Percentiles rank a stretch among this genome's conserved stretches.
phyloP scores from a whole-genome alignment of 2,888 invertebrate genomes.

The Eilema depressum region DNA sequence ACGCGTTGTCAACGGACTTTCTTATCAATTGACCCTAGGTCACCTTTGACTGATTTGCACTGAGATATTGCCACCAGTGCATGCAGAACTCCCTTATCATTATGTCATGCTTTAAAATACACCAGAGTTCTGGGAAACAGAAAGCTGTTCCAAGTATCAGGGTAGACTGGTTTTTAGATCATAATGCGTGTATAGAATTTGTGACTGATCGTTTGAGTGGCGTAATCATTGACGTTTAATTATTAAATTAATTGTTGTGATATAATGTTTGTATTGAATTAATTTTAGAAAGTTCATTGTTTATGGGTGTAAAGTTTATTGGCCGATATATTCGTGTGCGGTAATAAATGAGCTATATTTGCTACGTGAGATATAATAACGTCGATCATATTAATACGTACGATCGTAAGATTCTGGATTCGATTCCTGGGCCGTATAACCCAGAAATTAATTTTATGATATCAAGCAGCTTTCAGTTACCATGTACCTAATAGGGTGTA shows the following conservation, averaged over 20 bases:
- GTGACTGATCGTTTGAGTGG: constrained; percentile 67
- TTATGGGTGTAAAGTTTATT: constrained; percentile 33
- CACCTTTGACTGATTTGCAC: constrained; percentile 80
- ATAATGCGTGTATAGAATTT: constrained; percentile 55
- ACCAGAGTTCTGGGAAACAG: constrained; percentile 18
- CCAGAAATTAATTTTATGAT: not conserved
- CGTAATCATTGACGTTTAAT: constrained; percentile 69
- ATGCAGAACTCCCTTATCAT: constrained; percentile 51
- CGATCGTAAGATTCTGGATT: not conserved
- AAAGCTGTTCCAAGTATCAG: constrained; percentile 40
- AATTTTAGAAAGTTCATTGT: constrained; percentile 58
- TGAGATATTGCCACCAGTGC: constrained; percentile 62
- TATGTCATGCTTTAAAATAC: constrained; percentile 24
- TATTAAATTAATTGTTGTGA: constrained; percentile 71
- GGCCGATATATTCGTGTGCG: not conserved
- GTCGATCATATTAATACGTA: not conserved
- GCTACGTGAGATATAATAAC: not conserved
- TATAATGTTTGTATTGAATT: constrained; percentile 55
- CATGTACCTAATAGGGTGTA: not conserved
- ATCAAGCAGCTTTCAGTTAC: not conserved
- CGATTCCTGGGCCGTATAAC: not conserved
- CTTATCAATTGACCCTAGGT: constrained; percentile 66
- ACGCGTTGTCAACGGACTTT: constrained; percentile 69
- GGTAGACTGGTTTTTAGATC: constrained; percentile 50
- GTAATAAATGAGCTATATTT: not conserved